These are phyloP conservation scores for Saimiri boliviensis DNA, from an alignment of 2,113 vertebrate genomes.

Conservation along the genomic window DNA sequence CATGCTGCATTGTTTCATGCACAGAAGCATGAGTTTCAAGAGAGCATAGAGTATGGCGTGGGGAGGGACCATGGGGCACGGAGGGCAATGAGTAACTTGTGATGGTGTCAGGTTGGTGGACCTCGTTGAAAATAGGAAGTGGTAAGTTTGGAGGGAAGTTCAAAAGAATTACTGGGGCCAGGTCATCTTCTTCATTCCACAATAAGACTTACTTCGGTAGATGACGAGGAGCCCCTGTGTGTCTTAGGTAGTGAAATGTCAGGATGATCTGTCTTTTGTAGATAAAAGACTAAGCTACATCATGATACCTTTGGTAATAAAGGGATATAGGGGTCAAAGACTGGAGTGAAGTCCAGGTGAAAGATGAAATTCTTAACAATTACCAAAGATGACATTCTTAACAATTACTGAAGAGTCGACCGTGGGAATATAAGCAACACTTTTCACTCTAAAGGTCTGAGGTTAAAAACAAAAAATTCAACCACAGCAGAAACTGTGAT, in stretches of 20 bases:
- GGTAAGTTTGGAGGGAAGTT: neutral
- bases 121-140: neutral
- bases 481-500: slow-evolving; percentile 32
- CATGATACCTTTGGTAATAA: neutral
- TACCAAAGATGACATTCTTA: neutral
- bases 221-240: neutral
- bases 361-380: slow-evolving; percentile 30
- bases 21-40: neutral
- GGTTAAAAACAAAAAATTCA: slow-evolving; percentile 65
- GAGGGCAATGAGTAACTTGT: neutral
- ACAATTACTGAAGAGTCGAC: slow-evolving; percentile 1
- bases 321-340: neutral
- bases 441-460: slow-evolving; percentile 44
- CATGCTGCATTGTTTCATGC: neutral
- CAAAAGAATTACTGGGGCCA: neutral
- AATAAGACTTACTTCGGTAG: neutral
- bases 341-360: neutral
- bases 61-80: too few species aligned
- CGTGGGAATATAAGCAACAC: neutral
- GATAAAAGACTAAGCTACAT: neutral
- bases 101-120: neutral
- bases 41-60: neutral
- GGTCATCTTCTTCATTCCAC: neutral
- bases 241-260: neutral
- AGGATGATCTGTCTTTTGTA: neutral